These are phyloP conservation scores for Dendrolimus houi DNA, from an alignment of 2,888 invertebrate species.

Conservation along the genomic window DNA sequence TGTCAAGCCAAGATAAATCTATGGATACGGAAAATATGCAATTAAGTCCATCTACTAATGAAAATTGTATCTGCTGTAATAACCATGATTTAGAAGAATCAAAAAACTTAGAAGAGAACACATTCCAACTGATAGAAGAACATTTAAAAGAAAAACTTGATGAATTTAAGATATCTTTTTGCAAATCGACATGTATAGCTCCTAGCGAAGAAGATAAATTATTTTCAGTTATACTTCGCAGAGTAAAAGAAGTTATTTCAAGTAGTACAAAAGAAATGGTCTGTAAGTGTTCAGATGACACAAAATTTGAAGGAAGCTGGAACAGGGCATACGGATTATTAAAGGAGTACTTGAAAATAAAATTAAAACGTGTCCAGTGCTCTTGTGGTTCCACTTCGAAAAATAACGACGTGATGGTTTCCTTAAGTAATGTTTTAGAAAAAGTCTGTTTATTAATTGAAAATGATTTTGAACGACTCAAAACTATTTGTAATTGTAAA, in stretches of 20 bases:
- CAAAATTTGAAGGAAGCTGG: conserved; percentile 41
- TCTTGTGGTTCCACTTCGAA: conserved; percentile 23
- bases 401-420: conserved; percentile 22
- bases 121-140: conserved; percentile 52
- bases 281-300: conserved; percentile 33
- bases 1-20: conserved; percentile 18
- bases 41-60: conserved; percentile 11
- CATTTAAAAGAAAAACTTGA: conserved; percentile 47
- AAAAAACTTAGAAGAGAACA: conserved; percentile 53
- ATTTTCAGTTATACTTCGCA: conserved; percentile 37
- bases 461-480: conserved; percentile 54
- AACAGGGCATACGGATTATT: conserved; percentile 53
- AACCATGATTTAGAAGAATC: conserved; percentile 23
- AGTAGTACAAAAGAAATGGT: conserved; percentile 34
- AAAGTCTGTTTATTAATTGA: conserved; percentile 53
- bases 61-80: conserved; percentile 45
- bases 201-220: conserved; percentile 42
- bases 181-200: conserved; percentile 33
- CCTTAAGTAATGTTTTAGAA: conserved; percentile 41
- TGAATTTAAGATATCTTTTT: conserved; percentile 34
- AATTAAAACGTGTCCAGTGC: conserved; percentile 55
- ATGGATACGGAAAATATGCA: conserved; percentile 20
- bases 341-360: conserved; percentile 61
- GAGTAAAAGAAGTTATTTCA: conserved; percentile 49
- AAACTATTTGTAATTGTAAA: conserved; percentile 34